Evolutionary conservation across 2,797 vertebrate genomes (phyloP), one percentile per base, ranked within the genome.

Genomic region (Gymnothorax javanicus): DNA sequence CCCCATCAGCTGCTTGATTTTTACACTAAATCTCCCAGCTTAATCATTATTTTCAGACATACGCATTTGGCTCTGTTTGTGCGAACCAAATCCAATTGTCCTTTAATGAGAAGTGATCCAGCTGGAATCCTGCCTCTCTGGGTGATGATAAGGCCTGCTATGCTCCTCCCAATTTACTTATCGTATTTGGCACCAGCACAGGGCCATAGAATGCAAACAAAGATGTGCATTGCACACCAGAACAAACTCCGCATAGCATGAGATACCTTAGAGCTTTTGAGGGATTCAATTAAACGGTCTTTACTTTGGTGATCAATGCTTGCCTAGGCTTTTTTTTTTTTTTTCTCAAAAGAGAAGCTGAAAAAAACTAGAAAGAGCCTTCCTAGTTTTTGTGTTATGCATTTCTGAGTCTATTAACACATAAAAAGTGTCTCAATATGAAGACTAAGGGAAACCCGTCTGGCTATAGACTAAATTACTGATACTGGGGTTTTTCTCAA

Each of bases 331-430:
- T 43, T 43, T 43, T 43, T 43, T 43, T 43, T 43, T 43, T 43
- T 43, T 43, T 43, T 43, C 2, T 0, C 23, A 13, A 60, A 1
- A 15, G 52, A n/a, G 59, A 67, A 60, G 57, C 87, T 56, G 27
- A 59, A 58, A 43, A 43, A 59, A 69, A 27, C 59, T 9, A 27
- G 33, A 0, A 77, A 87, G 86, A 83, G 84, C 13, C 17, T 0
- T 62, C 87, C 56, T n/a, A 87, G 57, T 62, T 82, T 69, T 62
- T 20, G 20, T 77, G 50, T 79, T 54, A 9, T 7, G 23, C 23
- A 8, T 54, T 13, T 20, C 13, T 15, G 20, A 23, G 4, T 79
- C 23, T 81, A 56, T n/a, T 23, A 2, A 17, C 33, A 43, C 33
- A 43, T 43, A 43, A 43, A 43, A 1, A 43, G 33, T 43, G 33